Evolutionary conservation across 2,888 invertebrate species (phyloP), one percentile per base, ranked within the genome.

Genomic region (Dryococelus australis): DNA sequence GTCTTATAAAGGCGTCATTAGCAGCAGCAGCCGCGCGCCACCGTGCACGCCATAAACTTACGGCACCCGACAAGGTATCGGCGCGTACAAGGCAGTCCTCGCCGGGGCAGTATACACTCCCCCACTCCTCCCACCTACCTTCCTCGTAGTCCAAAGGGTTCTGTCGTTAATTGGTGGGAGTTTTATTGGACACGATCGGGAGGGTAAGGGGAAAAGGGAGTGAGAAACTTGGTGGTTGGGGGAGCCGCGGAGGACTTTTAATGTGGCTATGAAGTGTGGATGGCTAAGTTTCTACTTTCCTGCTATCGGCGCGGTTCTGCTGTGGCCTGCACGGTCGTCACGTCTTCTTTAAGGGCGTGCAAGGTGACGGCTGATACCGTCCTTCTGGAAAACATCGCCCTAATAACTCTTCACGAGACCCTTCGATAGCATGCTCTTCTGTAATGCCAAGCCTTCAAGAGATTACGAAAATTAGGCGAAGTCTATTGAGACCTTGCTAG

Each of bases 181-280:
- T 65, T 65, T 65, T 65, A 65, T 65, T 65, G 65, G n/a, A 13
- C 8, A 10, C 47, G 2, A 1, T 16, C 47, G 47, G 16, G 8
- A 1, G 1, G 47, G 47, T 16, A 47, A 35, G 35, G 47, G 47
- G 47, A 47, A n/a, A n/a, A 47, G 65, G 8, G 65, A 65, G 65
- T 51, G 51, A 20, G 51, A 51, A 8, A 51, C 12, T 51, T 0
- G 8, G 20, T 8, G 8, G 65, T n/a, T 8, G n/a, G 65, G 20
- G 65, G 65, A 65, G 24, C 47, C 10, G 10, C 2, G 12, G 47
- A 47, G 47, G 65, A n/a, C n/a, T 87, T 87, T 87, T 85, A 87
- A 87, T 87, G 87, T 85, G 85, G 81, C 87, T 85, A 83, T 87
- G 87, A 87, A 87, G 87, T 87, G 87, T 79, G 87, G 87, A 87